Percentiles rank a stretch among this genome's conserved stretches.
Evolutionary conservation across 2,797 vertebrate species (phyloP).

Genomic region (Eulemur coronatus): DNA sequence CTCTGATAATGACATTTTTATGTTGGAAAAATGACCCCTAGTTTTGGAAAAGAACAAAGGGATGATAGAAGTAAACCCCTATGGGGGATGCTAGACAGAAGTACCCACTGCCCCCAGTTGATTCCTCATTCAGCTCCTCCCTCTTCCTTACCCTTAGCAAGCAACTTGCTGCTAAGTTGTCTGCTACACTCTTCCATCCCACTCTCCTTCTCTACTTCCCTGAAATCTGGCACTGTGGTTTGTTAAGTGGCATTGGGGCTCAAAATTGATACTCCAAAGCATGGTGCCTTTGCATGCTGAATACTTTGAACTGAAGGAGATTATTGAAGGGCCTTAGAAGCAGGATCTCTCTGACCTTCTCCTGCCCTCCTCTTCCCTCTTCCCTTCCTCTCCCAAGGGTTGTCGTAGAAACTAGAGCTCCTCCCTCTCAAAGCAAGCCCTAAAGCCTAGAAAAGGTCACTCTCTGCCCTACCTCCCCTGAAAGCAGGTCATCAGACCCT

Average conservation of each 20-base stretch:
- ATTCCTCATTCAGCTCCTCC: background rate
- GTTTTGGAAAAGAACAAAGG: background rate
- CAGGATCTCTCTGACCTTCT: background rate
- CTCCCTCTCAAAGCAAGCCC: background rate
- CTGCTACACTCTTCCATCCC: background rate
- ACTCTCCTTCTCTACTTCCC: background rate
- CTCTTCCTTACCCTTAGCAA: background rate
- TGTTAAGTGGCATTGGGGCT: background rate
- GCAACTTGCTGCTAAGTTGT: background rate
- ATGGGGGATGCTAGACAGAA: background rate
- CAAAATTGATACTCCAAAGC: background rate
- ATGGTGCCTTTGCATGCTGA: background rate
- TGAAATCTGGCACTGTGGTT: background rate
- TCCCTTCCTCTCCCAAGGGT: background rate
- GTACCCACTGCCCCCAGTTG: background rate
- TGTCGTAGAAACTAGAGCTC: background rate
- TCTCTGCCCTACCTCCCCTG: background rate
- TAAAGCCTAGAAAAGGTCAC: background rate
- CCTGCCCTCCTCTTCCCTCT: background rate
- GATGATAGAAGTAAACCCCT: background rate
- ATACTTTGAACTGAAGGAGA: background rate
- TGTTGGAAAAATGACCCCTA: background rate
- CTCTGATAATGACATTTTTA: background rate
- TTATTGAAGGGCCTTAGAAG: background rate
- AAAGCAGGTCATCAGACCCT: background rate